Evolutionary conservation across 2,888 invertebrate genomes (phyloP), one percentile per base, ranked within the genome.

Genomic region (Pollenia angustigena): DNA sequence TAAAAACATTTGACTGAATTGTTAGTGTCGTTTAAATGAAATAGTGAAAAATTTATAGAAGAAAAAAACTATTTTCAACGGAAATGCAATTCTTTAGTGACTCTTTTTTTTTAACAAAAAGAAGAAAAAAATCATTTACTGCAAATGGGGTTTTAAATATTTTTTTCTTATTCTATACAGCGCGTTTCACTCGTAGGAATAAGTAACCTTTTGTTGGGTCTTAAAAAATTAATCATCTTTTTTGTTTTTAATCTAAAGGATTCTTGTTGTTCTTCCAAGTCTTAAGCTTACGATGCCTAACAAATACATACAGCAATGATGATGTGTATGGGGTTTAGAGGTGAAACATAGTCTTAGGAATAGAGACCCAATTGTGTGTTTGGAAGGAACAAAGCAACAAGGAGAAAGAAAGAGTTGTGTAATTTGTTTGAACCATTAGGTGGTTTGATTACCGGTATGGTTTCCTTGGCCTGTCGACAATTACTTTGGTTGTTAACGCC

Each of bases 401-500:
- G 48, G 18, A 72, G 52, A 64, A 32, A 32, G 78, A 72, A 68
- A 64, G 46, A 54, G 16, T 71, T 71, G 75, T 81, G 79, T 60
- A 81, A 85, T 85, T 85, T 85, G 85, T 85, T 85, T 58, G 42
- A 75, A 79, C 48, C 78, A 85, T 82, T 85, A 75, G 78, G 66
- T 64, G 78, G 72, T 56, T 81, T 62, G 79, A 69, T 56, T 82
- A 56, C 64, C 74, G 69, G 40, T 64, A 69, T 58, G 64, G 74
- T 60, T 82, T 87, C 76, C 78, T 78, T 75, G 81, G 86, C 76
- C 66, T 88, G 88, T 88, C 88, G 88, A 87, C 88, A 88, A 88
- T 88, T 88, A 81, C 84, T 87, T 74, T 79, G 54, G 84, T 82
- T 84, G 88, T 89, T 88, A 85, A 88, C 88, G 88, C 88, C 88